Percentiles rank a stretch among this genome's conserved stretches.
Conservation (phyloP, 2,113 vertebrate species). For the Melospiza melodia region DNA sequence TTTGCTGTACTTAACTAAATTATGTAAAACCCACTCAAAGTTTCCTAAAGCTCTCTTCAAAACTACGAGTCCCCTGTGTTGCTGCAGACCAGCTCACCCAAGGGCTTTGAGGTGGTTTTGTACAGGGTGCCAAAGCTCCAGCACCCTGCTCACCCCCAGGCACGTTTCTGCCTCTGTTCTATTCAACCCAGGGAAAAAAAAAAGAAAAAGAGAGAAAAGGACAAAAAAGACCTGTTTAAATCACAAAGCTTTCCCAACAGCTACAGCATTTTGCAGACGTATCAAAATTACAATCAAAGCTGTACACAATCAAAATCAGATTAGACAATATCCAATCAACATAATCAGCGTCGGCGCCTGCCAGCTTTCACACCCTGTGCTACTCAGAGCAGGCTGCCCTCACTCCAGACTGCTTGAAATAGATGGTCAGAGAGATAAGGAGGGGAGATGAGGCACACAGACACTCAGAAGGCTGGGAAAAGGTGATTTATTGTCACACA, state of each 20-base stretch:
- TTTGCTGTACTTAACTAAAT: constrained; percentile 53
- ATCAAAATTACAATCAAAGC: constrained; percentile 59
- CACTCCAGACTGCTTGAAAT: background rate
- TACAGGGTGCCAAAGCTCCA: background rate
- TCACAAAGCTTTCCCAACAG: constrained; percentile 32
- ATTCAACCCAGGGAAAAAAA: background rate
- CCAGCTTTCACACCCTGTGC: background rate
- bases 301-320: constrained; percentile 63
- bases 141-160: background rate
- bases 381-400: background rate
- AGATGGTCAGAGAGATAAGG: background rate
- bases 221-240: constrained; percentile 3
- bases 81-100: background rate
- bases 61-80: background rate
- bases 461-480: background rate
- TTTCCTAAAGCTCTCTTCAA: constrained; percentile 57
- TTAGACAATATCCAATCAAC: constrained; percentile 68
- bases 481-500: background rate
- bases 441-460: background rate
- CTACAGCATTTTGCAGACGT: constrained; percentile 26
- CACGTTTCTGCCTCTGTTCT: background rate
- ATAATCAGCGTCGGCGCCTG: background rate
- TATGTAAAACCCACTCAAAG: constrained; percentile 60
- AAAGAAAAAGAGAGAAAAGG: background rate
- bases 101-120: constrained; percentile 44